A percentile compares a stretch with the other conserved stretches of the same genome.
Conservation (phyloP, 2,888 invertebrate species). For the Tolmerus cingulatus region DNA sequence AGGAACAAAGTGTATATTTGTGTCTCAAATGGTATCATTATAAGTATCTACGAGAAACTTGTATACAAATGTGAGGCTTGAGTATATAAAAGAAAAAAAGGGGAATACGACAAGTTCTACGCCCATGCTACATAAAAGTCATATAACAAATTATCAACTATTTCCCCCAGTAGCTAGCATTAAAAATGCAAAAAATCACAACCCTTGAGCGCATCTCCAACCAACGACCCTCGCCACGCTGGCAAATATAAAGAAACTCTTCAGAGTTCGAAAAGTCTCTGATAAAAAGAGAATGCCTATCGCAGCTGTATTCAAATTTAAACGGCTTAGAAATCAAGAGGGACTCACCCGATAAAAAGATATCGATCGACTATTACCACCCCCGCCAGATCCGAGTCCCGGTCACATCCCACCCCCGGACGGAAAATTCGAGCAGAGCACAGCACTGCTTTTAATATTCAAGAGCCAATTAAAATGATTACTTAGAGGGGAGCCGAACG, state of each 20-base stretch:
- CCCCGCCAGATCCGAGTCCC: neutral
- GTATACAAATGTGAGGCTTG: neutral
- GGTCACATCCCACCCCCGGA: neutral
- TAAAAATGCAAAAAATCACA: neutral
- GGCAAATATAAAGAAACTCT: neutral
- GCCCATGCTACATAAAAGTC: neutral
- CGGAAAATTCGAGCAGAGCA: constrained; percentile 19
- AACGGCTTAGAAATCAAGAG: neutral
- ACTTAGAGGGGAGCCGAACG: constrained; percentile 41
- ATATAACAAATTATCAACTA: neutral
- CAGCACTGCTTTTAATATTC: constrained; percentile 38
- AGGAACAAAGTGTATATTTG: no score
- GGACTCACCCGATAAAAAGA: constrained; percentile 2
- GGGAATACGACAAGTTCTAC: neutral
- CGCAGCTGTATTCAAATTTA: constrained; percentile 16
- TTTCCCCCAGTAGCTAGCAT: neutral
- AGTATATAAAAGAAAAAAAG: neutral
- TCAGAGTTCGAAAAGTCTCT: neutral
- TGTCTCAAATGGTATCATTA: no score
- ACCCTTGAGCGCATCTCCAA: neutral
- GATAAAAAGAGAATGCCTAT: neutral
- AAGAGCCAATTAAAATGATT: constrained; percentile 43
- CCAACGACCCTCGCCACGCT: neutral
- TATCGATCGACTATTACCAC: constrained; percentile 28
- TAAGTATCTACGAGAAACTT: neutral